Base-by-base conservation (phyloP, 2,797 vertebrate genomes). In the Ara ararauna region DNA sequence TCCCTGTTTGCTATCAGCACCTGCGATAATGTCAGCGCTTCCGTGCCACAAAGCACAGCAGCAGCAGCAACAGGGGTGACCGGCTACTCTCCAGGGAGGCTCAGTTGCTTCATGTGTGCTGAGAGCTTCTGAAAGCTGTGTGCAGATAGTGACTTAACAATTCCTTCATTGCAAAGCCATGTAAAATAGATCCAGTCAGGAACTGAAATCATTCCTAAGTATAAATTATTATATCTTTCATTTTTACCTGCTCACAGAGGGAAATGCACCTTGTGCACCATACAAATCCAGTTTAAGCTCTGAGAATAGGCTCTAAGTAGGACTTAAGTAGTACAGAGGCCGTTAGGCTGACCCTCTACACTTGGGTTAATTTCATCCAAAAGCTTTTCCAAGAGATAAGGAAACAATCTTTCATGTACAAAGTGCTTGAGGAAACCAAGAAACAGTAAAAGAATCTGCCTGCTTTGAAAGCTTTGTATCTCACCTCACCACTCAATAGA, bases 361-460 rank as follows among this genome's bases (percentile, higher is more conserved):
- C 78, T 5, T 68, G 58, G 96, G 96, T 97, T 97, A 96, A 97
- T 96, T 95, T 96, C 78, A 91, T 89, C 92, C 90, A 93, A 96
- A 96, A 95, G 95, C 94, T 96, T 95, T 96, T 96, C 86, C 75
- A 77, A 80, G 90, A 96, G 96, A 97, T 97, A 97, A 96, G 95
- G 75, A 95, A 96, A 93, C 90, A 95, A 96, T 94, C 96, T 96
- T 96, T 95, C 92, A 96, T 60, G 75, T 90, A 95, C 96, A 95
- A 95, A 96, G 95, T 90, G 92, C 95, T 96, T 89, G 88, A 96
- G 96, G 96, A 97, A 96, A 96, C 86, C 86, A 96, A 96, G 93
- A 94, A 97, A 96, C 81, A 95, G 96, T 83, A 85, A 94, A 97
- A 96, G 96, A 97, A 96, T 95, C 95, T 96, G 78, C 78, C 81